A percentile compares a stretch with the other conserved stretches of the same genome.
These are phyloP conservation scores for Crioceris asparagi DNA, from an alignment of 2,888 invertebrate species.

Conservation along the genomic window DNA sequence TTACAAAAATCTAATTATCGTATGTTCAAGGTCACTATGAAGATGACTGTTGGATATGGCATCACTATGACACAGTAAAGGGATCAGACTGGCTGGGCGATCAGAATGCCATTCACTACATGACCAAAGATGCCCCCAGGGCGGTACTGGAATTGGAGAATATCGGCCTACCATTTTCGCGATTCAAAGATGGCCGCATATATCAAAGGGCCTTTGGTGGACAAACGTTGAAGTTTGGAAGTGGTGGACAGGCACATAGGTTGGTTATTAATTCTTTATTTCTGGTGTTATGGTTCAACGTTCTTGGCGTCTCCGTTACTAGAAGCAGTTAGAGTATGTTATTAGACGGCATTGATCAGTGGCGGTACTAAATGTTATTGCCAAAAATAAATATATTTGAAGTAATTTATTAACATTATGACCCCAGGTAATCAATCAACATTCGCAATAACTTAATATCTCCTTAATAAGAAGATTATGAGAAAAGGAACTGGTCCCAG, in stretches of 20 bases:
- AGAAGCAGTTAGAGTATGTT: too few species aligned
- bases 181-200: constrained; percentile 55
- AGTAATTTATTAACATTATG: too few species aligned
- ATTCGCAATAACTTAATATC: too few species aligned
- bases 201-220: constrained; percentile 66
- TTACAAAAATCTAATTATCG: neutral
- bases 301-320: too few species aligned
- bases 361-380: too few species aligned
- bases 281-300: too few species aligned
- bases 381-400: too few species aligned
- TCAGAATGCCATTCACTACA: constrained; percentile 66
- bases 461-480: too few species aligned
- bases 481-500: too few species aligned
- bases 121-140: constrained; percentile 53
- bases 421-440: too few species aligned
- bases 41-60: constrained; percentile 64
- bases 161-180: constrained; percentile 56
- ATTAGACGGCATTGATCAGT: too few species aligned
- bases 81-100: constrained; percentile 71
- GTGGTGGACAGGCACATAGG: constrained; percentile 51
- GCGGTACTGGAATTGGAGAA: constrained; percentile 53
- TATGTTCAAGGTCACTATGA: constrained; percentile 59
- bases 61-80: constrained; percentile 66
- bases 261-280: constrained; percentile 11
- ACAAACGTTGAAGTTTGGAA: constrained; percentile 55